phyloP scores from a whole-genome alignment of 1,140 invertebrate genomes.

The Nebria ingens region DNA sequence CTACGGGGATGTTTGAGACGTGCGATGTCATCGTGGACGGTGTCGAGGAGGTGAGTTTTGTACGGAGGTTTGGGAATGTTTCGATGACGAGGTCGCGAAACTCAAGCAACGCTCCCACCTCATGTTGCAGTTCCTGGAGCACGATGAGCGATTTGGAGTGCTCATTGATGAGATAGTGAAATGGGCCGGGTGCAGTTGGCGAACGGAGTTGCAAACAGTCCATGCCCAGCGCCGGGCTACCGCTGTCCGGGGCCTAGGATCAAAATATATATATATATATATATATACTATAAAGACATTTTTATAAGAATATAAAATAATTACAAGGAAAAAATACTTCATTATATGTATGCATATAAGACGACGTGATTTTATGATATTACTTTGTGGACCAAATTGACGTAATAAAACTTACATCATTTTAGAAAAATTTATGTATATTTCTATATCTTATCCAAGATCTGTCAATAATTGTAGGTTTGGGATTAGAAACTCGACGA shows the following conservation, averaged over 20 bases:
- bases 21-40: constrained; percentile 34
- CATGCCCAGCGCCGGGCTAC: constrained; percentile 50
- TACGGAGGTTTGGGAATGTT: constrained; percentile 77
- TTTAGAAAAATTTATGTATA: too few species aligned
- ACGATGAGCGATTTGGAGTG: constrained; percentile 70
- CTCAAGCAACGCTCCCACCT: constrained; percentile 77
- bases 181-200: constrained; percentile 44
- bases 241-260: constrained; percentile 26
- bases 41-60: constrained; percentile 55
- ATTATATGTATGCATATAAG: too few species aligned
- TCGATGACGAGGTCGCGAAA: constrained; percentile 85
- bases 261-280: neutral
- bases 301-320: too few species aligned
- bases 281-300: too few species aligned
- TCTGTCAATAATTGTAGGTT: too few species aligned
- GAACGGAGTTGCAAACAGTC: constrained; percentile 58
- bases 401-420: too few species aligned
- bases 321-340: too few species aligned
- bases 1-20: constrained; percentile 28
- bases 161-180: constrained; percentile 69
- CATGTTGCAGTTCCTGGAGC: constrained; percentile 77
- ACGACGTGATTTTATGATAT: too few species aligned
- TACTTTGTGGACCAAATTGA: too few species aligned
- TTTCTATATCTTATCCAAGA: too few species aligned
- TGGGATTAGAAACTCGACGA: too few species aligned